A percentile compares a stretch with the other conserved stretches of the same genome.
Conservation (phyloP, 2,797 vertebrate species). For the Megalops cyprinoides region DNA sequence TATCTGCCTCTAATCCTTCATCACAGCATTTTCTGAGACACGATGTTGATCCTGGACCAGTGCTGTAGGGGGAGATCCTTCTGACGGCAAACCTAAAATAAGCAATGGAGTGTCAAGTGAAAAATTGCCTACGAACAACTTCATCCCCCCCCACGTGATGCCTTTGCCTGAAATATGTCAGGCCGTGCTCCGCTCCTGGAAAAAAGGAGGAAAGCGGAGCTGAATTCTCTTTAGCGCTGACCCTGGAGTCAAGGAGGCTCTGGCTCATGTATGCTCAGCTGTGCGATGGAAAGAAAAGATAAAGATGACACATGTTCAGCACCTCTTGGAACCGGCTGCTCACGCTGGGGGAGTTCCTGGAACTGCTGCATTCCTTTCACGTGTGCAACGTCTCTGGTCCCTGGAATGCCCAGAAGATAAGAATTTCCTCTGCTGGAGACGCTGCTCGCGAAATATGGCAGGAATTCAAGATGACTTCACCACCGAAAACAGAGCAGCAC, state of each 20-base stretch:
- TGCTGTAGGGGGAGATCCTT: not conserved
- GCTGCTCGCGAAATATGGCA: conserved; percentile 2
- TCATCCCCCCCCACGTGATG: not conserved
- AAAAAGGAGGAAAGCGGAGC: not conserved
- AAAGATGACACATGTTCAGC: conserved; percentile 10
- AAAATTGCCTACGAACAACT: not conserved
- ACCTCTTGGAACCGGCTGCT: not conserved
- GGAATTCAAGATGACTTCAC: too few relatives aligned
- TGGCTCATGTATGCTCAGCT: not conserved
- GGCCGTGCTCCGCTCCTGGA: not conserved
- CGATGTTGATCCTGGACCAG: not conserved
- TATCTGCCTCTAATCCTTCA: not conserved
- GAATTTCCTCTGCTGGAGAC: too few relatives aligned
- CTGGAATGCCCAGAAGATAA: not conserved
- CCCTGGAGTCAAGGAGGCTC: not conserved
- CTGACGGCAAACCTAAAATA: not conserved
- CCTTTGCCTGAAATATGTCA: not conserved
- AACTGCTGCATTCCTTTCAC: not conserved
- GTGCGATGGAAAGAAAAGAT: not conserved
- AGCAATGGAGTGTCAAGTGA: too few relatives aligned
- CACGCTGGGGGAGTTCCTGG: not conserved
- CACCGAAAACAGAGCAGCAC: too few relatives aligned
- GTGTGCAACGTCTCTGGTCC: not conserved
- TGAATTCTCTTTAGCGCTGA: not conserved
- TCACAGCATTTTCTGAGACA: not conserved